These are phyloP conservation scores for Mythimna loreyi DNA, from an alignment of 2,888 invertebrate genomes.

Conservation along the genomic window DNA sequence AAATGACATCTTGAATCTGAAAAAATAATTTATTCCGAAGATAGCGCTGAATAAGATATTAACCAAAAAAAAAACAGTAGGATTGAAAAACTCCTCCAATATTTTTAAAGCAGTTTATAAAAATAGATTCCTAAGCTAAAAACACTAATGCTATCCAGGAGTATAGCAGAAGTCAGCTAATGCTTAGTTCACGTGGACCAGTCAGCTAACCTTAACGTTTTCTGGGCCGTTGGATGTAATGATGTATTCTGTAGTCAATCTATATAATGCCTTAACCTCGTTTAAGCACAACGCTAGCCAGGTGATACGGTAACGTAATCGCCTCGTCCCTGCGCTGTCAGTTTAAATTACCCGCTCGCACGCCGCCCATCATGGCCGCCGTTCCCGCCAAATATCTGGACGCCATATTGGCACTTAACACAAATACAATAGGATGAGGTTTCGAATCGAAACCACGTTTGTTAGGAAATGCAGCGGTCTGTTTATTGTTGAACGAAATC, in stretches of 20 bases:
- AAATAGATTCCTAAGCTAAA: too few species aligned
- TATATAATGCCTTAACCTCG: constrained; percentile 1
- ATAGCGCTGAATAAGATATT: too few species aligned
- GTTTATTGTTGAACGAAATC: constrained; percentile 2
- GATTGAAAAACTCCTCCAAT: too few species aligned
- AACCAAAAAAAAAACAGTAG: too few species aligned
- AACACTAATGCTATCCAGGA: too few species aligned
- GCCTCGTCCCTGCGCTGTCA: constrained; percentile 39
- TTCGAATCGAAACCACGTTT: constrained; percentile 32
- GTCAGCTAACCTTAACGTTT: too few species aligned
- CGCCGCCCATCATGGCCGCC: constrained; percentile 57
- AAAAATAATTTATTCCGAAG: too few species aligned
- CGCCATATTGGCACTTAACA: constrained; percentile 47
- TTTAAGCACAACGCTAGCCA: constrained; percentile 9
- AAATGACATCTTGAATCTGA: too few species aligned
- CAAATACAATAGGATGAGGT: constrained; percentile 31
- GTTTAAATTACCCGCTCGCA: constrained; percentile 44
- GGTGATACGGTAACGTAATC: constrained; percentile 33
- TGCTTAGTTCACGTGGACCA: not conserved
- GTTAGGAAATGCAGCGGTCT: constrained; percentile 11
- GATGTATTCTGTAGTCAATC: not conserved
- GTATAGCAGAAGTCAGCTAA: not conserved
- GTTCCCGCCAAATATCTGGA: constrained; percentile 34
- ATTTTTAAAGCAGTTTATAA: too few species aligned
- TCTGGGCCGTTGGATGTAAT: not conserved